These are phyloP conservation scores for Spinus olivaceus DNA, from an alignment of 2,797 vertebrate species.

Conservation along the genomic window DNA sequence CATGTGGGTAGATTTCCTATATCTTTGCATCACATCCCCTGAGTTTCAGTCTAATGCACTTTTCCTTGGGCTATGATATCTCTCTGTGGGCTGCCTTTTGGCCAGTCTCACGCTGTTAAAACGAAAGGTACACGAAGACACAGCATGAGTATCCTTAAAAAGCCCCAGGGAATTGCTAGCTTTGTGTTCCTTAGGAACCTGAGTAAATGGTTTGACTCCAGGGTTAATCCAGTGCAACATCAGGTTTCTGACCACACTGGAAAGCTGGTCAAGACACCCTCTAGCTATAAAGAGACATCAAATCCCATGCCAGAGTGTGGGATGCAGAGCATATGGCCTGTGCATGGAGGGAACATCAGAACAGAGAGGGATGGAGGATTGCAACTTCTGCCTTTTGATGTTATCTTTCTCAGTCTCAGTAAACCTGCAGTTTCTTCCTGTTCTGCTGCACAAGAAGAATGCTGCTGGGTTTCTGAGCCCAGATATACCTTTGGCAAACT, in stretches of 20 bases:
- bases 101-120: not conserved
- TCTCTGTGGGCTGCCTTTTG: not conserved
- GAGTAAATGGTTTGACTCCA: not conserved
- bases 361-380: not conserved
- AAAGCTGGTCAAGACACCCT: not conserved
- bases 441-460: not conserved
- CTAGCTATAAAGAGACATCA: not conserved
- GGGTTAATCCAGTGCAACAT: not conserved
- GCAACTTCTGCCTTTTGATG: slow-evolving; percentile 4
- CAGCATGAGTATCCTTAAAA: not conserved
- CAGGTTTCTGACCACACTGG: not conserved
- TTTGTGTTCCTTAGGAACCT: not conserved
- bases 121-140: not conserved
- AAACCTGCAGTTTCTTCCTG: not conserved
- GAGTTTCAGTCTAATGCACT: not conserved
- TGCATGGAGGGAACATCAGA: not conserved
- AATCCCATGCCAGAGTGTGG: not conserved
- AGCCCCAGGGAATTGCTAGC: not conserved
- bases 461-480: not conserved
- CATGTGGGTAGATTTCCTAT: not conserved
- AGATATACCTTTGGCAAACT: not conserved
- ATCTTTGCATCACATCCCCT: not conserved
- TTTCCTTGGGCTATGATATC: not conserved
- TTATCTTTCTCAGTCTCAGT: not conserved
- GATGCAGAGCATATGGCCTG: slow-evolving; percentile 8